These are phyloP conservation scores for Ceratitis capitata DNA, from an alignment of 1,140 invertebrate species.

Conservation along the genomic window DNA sequence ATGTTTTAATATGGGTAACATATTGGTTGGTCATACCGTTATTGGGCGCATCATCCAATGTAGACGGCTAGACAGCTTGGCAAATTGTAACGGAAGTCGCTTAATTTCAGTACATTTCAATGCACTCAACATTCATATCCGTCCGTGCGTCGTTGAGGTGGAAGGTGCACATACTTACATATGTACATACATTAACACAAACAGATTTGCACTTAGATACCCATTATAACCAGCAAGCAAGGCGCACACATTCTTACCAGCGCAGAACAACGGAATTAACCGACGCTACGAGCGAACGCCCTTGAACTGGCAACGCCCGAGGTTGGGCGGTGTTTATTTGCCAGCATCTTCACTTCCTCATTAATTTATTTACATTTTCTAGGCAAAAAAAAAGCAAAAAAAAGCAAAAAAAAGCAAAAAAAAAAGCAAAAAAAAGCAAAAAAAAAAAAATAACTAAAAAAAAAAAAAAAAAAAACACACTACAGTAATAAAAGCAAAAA, in stretches of 20 bases:
- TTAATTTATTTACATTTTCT: conserved; percentile 37
- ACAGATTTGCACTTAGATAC: conserved; percentile 27
- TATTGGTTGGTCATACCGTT: conserved; percentile 24
- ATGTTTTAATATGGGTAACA: not conserved
- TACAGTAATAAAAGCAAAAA: too few relatives aligned
- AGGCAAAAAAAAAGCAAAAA: not conserved
- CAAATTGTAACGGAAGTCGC: conserved; percentile 56
- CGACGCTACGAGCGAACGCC: not conserved
- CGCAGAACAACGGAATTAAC: not conserved
- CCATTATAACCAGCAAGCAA: not conserved
- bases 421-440: too few relatives aligned
- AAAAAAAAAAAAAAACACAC: too few relatives aligned
- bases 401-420: too few relatives aligned
- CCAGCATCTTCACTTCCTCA: conserved; percentile 35
- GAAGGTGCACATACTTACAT: not conserved
- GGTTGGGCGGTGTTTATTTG: conserved; percentile 20
- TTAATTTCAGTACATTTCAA: conserved; percentile 61
- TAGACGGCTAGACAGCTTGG: conserved; percentile 57
- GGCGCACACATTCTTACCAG: not conserved
- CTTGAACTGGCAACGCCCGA: not conserved
- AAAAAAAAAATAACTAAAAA: too few relatives aligned
- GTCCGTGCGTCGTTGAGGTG: conserved; percentile 52
- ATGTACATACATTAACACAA: not conserved
- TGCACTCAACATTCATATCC: conserved; percentile 61
- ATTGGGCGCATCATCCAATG: conserved; percentile 43